Evolutionary conservation across 2,888 invertebrate species (phyloP).

Genomic region (Drosophila falleni): DNA sequence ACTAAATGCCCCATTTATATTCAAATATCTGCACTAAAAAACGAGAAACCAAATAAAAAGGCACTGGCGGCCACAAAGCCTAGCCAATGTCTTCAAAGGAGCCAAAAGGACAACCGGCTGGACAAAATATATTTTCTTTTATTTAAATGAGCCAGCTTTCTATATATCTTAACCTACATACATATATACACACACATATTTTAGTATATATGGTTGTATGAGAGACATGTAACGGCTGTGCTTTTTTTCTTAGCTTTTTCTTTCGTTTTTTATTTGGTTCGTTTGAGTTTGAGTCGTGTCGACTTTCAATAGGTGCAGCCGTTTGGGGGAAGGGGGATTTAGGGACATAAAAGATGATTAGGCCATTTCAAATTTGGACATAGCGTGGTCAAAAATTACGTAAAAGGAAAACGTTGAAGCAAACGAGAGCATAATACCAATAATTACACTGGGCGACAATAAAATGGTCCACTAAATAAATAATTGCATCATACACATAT

Average conservation of each 20-base stretch:
- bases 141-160: slow-evolving; percentile 74
- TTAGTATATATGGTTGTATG: slow-evolving; percentile 40
- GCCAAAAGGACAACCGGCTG: slow-evolving; percentile 65
- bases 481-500: slow-evolving; percentile 46
- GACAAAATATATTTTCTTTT: slow-evolving; percentile 76
- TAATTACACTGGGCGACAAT: slow-evolving; percentile 69
- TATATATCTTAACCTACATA: slow-evolving; percentile 23
- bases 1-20: slow-evolving; percentile 82
- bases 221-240: slow-evolving; percentile 69
- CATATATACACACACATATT: slow-evolving; percentile 10
- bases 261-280: slow-evolving; percentile 16
- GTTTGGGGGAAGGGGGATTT: neutral
- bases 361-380: slow-evolving; percentile 68
- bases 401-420: slow-evolving; percentile 53
- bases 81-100: slow-evolving; percentile 48
- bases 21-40: slow-evolving; percentile 81
- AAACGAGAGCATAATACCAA: slow-evolving; percentile 48
- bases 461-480: slow-evolving; percentile 61
- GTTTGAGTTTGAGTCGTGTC: slow-evolving; percentile 45
- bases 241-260: slow-evolving; percentile 31
- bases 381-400: slow-evolving; percentile 53
- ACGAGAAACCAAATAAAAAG: slow-evolving; percentile 70
- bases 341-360: slow-evolving; percentile 75
- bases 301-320: slow-evolving; percentile 72
- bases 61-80: slow-evolving; percentile 67